Evolutionary conservation across 1,140 invertebrate species (phyloP).

Genomic region (Metopolophium dirhodum): DNA sequence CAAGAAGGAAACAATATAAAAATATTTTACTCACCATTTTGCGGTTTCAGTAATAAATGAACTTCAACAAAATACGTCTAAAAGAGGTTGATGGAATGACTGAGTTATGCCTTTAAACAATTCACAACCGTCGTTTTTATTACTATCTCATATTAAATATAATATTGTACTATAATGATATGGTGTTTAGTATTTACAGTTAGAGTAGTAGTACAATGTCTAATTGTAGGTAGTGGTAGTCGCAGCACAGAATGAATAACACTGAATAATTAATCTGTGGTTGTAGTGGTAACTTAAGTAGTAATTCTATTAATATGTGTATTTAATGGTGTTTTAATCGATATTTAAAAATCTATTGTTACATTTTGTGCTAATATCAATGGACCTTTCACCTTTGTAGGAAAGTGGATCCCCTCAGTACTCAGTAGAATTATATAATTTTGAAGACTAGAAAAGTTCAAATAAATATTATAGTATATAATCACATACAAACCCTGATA

Average conservation of each 20-base stretch:
- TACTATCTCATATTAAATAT: background rate
- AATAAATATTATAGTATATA: too few relatives aligned
- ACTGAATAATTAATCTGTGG: background rate
- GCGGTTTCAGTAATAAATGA: background rate
- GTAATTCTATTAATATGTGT: too few relatives aligned
- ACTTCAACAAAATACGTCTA: background rate
- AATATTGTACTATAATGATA: background rate
- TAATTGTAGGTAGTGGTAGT: background rate
- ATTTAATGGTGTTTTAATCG: too few relatives aligned
- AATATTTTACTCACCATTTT: background rate
- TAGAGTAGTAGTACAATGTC: background rate
- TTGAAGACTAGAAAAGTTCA: too few relatives aligned
- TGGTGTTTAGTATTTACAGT: background rate
- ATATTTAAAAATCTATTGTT: background rate
- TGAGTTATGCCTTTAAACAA: background rate
- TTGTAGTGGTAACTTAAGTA: background rate
- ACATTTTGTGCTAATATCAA: too few relatives aligned
- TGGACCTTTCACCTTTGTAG: too few relatives aligned
- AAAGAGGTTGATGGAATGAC: background rate
- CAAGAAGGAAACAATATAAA: background rate
- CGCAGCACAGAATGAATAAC: background rate
- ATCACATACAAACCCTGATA: background rate
- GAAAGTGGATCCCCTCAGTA: too few relatives aligned
- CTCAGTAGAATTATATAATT: too few relatives aligned
- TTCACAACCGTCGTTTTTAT: background rate